Evolutionary conservation across 2,797 vertebrate genomes (phyloP).

Genomic region (Clarias platycephalus): DNA sequence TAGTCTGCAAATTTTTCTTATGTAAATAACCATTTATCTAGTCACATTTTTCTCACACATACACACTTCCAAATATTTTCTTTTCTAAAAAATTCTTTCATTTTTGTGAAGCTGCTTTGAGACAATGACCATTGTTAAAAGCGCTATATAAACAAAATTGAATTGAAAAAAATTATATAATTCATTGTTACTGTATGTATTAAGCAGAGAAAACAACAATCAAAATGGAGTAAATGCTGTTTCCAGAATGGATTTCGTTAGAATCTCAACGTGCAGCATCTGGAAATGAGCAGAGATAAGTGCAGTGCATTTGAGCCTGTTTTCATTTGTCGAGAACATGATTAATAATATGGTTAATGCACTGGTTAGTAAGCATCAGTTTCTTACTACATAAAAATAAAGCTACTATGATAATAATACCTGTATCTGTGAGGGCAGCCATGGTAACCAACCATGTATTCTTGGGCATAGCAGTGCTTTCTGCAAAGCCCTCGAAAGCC

Average conservation of each 20-base stretch:
- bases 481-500: slow-evolving; percentile 53
- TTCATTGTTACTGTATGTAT: background rate
- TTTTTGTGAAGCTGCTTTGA: too few species aligned
- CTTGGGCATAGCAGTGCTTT: slow-evolving; percentile 53
- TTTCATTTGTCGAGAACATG: background rate
- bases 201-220: background rate
- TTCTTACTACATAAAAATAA: background rate
- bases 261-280: slow-evolving; percentile 58
- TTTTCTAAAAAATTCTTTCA: too few species aligned
- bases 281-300: slow-evolving; percentile 40
- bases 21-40: background rate
- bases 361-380: background rate
- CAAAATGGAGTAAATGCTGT: background rate
- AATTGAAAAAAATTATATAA: too few species aligned
- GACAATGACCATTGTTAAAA: too few species aligned
- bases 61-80: too few species aligned
- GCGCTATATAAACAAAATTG: too few species aligned
- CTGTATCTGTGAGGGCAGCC: slow-evolving; percentile 60
- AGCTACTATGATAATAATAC: slow-evolving; percentile 11
- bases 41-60: too few species aligned
- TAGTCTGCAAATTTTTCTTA: background rate
- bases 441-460: slow-evolving; percentile 53
- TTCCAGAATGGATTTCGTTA: slow-evolving; percentile 33
- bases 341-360: background rate
- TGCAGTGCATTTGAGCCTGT: background rate